Evolutionary conservation across 1,140 invertebrate species (phyloP).

Genomic region (Drosophila ercepeae): DNA sequence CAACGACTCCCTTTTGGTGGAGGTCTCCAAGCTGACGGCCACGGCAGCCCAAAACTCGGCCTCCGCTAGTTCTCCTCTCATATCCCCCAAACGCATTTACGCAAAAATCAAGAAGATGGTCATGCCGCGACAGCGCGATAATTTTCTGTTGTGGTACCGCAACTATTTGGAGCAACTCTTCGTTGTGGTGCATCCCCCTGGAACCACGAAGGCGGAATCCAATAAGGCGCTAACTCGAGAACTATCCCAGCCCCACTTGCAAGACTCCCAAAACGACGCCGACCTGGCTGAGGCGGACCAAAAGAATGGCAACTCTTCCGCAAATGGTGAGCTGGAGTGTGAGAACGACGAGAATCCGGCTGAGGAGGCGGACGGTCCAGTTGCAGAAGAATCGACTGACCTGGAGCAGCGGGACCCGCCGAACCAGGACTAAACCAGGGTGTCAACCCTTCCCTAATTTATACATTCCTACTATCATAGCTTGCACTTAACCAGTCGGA

Average conservation of each 20-base stretch:
- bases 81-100: slow-evolving; percentile 80
- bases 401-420: slow-evolving; percentile 22
- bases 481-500: slow-evolving; percentile 8
- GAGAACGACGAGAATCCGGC: slow-evolving; percentile 79
- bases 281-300: slow-evolving; percentile 86
- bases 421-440: slow-evolving; percentile 37
- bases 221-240: slow-evolving; percentile 9
- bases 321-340: slow-evolving; percentile 48
- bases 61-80: slow-evolving; percentile 45
- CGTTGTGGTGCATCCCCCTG: slow-evolving; percentile 57
- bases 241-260: slow-evolving; percentile 60
- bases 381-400: slow-evolving; percentile 13
- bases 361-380: slow-evolving; percentile 44
- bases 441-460: neutral
- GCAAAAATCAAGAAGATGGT: slow-evolving; percentile 79
- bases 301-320: slow-evolving; percentile 66
- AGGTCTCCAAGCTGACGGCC: slow-evolving; percentile 75
- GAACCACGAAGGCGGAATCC: neutral
- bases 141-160: slow-evolving; percentile 74
- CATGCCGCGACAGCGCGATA: slow-evolving; percentile 71
- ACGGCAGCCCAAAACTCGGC: slow-evolving; percentile 75
- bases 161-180: slow-evolving; percentile 71
- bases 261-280: slow-evolving; percentile 81
- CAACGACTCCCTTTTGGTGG: slow-evolving; percentile 74
- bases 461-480: slow-evolving; percentile 59